Evolutionary conservation across 2,113 vertebrate genomes (phyloP).

Genomic region (Spea bombifrons): DNA sequence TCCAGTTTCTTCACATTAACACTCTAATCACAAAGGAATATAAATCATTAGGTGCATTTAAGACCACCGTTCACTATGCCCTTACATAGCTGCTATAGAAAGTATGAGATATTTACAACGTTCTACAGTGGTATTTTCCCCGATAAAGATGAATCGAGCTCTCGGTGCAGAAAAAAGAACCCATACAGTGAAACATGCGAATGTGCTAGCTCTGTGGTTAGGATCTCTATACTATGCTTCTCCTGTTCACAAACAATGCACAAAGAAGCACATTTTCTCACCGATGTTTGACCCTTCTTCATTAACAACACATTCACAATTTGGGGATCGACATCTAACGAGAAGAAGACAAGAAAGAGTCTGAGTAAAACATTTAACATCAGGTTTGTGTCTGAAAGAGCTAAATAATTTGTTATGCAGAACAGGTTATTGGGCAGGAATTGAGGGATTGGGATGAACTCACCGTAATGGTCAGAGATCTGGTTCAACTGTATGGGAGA

Average conservation of each 20-base stretch:
- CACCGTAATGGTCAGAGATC: conserved; percentile 79
- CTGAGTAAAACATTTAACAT: neutral
- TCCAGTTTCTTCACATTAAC: conserved; percentile 93
- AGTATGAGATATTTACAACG: too few species aligned
- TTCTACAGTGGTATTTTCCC: too few species aligned
- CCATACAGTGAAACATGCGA: too few species aligned
- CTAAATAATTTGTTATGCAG: neutral
- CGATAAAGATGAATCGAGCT: too few species aligned
- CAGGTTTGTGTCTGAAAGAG: neutral
- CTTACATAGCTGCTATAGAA: too few species aligned
- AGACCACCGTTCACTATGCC: too few species aligned
- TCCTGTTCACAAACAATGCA: too few species aligned
- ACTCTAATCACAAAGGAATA: conserved; percentile 62
- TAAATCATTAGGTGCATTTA: conserved; percentile 6
- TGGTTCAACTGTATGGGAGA: conserved; percentile 92
- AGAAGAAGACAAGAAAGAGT: neutral
- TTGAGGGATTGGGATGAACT: conserved; percentile 56
- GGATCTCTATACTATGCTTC: too few species aligned
- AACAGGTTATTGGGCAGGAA: neutral
- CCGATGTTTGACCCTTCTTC: conserved; percentile 73
- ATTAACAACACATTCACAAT: conserved; percentile 64
- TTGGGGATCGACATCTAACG: conserved; percentile 52
- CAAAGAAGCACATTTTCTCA: conserved; percentile 51
- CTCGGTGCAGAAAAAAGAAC: too few species aligned
- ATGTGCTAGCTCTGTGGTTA: too few species aligned